Percentiles rank a stretch among this genome's conserved stretches.
These are phyloP conservation scores for Hydrophis major DNA, from an alignment of 2,797 vertebrate species.

Conservation along the genomic window DNA sequence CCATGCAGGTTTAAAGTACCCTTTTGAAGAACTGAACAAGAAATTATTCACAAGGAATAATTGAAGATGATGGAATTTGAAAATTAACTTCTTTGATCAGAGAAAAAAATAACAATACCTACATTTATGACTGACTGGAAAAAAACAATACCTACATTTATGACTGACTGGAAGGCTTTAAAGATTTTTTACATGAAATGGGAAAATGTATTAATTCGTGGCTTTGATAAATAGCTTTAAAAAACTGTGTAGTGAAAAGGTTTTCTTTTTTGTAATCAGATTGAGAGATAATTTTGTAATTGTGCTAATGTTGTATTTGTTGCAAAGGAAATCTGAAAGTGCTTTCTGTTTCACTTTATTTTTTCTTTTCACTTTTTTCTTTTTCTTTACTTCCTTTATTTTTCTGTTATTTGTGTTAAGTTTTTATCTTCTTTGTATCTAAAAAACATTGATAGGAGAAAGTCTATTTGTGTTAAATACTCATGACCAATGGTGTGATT, in stretches of 20 bases:
- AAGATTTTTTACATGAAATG: neutral
- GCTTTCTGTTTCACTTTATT: neutral
- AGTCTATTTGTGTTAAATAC: neutral
- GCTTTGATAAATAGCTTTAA: neutral
- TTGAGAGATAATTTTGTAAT: neutral
- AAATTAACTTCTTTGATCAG: neutral
- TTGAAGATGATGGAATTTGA: neutral
- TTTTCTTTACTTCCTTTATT: neutral
- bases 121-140: neutral
- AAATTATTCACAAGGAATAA: neutral
- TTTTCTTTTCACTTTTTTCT: neutral
- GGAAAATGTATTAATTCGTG: neutral
- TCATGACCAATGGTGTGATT: neutral
- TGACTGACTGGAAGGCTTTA: neutral
- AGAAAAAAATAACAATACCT: neutral
- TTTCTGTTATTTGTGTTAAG: neutral
- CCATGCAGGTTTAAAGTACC: neutral
- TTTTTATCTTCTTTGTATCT: neutral
- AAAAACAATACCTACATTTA: neutral
- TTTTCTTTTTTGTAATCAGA: neutral
- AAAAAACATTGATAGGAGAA: neutral
- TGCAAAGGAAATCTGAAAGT: neutral
- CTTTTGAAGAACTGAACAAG: neutral
- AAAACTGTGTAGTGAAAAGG: neutral
- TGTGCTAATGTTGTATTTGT: neutral